phyloP scores from a whole-genome alignment of 2,113 vertebrate genomes.

The Syngnathus typhle region DNA sequence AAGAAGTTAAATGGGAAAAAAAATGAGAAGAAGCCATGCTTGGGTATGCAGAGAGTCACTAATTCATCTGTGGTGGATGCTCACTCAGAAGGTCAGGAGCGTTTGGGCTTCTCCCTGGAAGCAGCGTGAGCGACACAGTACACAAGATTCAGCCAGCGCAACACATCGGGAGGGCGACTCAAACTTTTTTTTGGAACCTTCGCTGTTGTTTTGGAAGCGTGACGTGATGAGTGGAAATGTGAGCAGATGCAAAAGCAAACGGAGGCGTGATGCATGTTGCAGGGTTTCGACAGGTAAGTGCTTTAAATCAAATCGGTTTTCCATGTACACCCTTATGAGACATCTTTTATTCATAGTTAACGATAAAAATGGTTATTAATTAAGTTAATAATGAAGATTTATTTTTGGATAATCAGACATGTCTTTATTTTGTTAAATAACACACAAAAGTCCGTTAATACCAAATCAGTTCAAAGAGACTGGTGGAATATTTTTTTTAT shows the following conservation, averaged over 20 bases:
- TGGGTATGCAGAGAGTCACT: slow-evolving; percentile 44
- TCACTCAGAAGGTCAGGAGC: slow-evolving; percentile 29
- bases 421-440: background rate
- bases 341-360: background rate
- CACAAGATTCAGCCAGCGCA: slow-evolving; percentile 12
- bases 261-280: slow-evolving; percentile 16
- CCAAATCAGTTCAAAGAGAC: no score
- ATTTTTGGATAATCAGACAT: no score
- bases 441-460: background rate
- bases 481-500: no score
- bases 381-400: background rate
- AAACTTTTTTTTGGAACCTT: background rate
- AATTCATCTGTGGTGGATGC: slow-evolving; percentile 18
- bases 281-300: slow-evolving; percentile 1
- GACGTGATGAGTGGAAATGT: slow-evolving; percentile 7
- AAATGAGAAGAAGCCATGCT: slow-evolving; percentile 46
- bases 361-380: background rate
- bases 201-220: slow-evolving; percentile 8
- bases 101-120: slow-evolving; percentile 42
- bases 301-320: background rate
- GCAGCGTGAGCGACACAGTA: slow-evolving; percentile 30
- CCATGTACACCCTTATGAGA: no score
- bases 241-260: slow-evolving; percentile 20
- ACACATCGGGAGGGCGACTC: slow-evolving; percentile 40
- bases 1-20: slow-evolving; percentile 15